Conservation (phyloP, 2,113 vertebrate genomes). For the Mandrillus leucophaeus region DNA sequence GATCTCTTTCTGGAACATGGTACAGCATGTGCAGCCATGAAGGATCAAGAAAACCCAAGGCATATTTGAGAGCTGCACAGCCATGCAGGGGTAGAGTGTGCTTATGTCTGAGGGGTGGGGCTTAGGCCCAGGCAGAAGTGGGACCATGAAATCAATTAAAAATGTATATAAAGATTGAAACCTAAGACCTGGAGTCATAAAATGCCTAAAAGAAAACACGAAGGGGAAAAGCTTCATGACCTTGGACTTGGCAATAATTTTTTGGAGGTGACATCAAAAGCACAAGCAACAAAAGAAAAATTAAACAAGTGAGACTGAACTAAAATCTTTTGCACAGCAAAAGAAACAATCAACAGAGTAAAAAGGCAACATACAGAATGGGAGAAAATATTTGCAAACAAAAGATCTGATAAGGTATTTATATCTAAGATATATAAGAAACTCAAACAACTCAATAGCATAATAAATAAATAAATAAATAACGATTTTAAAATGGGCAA, state of each 20-base stretch:
- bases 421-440: background rate
- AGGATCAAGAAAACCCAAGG: background rate
- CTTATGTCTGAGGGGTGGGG: background rate
- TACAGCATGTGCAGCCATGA: too few species aligned
- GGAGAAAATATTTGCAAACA: background rate
- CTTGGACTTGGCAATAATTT: background rate
- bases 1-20: background rate
- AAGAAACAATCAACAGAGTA: background rate
- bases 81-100: rapidly evolving
- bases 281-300: background rate
- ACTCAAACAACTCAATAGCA: background rate
- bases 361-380: background rate
- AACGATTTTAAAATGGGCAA: background rate
- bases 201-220: background rate
- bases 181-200: background rate
- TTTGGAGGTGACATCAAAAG: background rate
- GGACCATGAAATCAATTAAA: background rate
- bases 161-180: background rate
- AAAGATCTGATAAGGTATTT: background rate
- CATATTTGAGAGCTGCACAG: background rate
- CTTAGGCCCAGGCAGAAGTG: background rate
- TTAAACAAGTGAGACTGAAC: background rate
- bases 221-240: background rate
- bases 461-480: background rate
- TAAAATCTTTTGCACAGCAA: background rate